These are phyloP conservation scores for Orchesella flavescens DNA, from an alignment of 2,888 invertebrate genomes.

Conservation along the genomic window DNA sequence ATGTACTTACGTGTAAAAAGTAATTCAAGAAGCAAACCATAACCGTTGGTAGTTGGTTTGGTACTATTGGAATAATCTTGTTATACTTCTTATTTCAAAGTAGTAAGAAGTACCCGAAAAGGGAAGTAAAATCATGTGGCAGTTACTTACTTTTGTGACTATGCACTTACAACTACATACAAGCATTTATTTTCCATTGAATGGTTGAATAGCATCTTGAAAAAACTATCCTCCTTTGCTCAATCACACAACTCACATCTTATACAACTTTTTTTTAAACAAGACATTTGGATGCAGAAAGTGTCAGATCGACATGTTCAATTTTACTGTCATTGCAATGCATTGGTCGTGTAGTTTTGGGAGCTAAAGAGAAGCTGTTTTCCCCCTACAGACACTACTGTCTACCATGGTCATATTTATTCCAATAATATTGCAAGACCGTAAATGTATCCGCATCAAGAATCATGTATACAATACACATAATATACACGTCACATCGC, in stretches of 20 bases:
- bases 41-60: too few relatives aligned
- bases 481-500: not conserved
- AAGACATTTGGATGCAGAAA: conserved; percentile 45
- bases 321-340: conserved; percentile 40
- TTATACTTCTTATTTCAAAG: not conserved
- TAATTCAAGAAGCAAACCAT: conserved; percentile 5
- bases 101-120: not conserved
- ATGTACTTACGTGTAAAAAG: not conserved
- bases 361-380: not conserved
- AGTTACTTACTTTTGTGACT: conserved; percentile 4
- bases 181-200: conserved; percentile 13
- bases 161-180: not conserved
- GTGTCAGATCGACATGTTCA: conserved; percentile 37
- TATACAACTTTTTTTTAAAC: conserved; percentile 22
- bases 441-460: not conserved
- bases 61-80: too few relatives aligned
- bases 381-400: not conserved
- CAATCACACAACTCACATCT: not conserved
- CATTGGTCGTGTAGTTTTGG: not conserved
- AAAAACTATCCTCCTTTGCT: not conserved
- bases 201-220: conserved; percentile 7
- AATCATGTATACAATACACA: not conserved
- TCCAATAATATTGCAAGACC: not conserved
- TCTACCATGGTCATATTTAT: not conserved
- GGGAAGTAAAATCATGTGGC: not conserved